Evolutionary conservation across 2,797 vertebrate genomes (phyloP), one percentile per base, ranked within the genome.

Genomic region (Thaleichthys pacificus): DNA sequence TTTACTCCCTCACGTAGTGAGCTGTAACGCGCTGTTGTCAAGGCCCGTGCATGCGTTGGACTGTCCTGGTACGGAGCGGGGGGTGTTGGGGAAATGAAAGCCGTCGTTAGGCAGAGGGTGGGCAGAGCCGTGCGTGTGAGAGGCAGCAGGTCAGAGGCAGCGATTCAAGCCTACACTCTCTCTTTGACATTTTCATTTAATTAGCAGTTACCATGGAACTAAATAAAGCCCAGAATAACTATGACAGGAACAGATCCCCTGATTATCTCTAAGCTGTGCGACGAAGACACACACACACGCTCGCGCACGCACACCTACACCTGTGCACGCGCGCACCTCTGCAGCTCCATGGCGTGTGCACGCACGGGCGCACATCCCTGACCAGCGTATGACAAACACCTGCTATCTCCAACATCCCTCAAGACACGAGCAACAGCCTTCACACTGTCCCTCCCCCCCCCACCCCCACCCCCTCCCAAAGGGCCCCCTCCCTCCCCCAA

Each of bases 111-210:
- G 24, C 57, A 65, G n/a, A 65, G 56, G 42, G 75, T 75, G 78
- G 71, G 69, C 30, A 32, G 30, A 32, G 30, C 30, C 3, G 30
- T 5, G 30, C 3, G 30, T 3, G 30, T 28, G 69, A 51, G 73
- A 78, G 68, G 73, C 67, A 38, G 47, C 42, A 68, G 76, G 79
- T 82, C 77, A 85, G 72, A 84, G 69, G 70, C 58, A 72, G 69
- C 79, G 69, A 81, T 73, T 75, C 74, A 80, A 83, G 71, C 76
- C 82, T 82, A 85, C 70, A 66, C 79, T 67, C 69, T 61, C 32
- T 58, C 61, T 80, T 83, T 89, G 89, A 90, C 80, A 92, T 90
- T 90, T 91, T 83, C 82, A 87, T 88, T 90, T 93, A 90, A 93
- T 92, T 89, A 90, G 81, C 82, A 79, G 84, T 89, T 85, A 88